Percentiles rank a stretch among this genome's conserved stretches.
Conservation (phyloP, 1,140 invertebrate genomes). For the Diorhabda sublineata region DNA sequence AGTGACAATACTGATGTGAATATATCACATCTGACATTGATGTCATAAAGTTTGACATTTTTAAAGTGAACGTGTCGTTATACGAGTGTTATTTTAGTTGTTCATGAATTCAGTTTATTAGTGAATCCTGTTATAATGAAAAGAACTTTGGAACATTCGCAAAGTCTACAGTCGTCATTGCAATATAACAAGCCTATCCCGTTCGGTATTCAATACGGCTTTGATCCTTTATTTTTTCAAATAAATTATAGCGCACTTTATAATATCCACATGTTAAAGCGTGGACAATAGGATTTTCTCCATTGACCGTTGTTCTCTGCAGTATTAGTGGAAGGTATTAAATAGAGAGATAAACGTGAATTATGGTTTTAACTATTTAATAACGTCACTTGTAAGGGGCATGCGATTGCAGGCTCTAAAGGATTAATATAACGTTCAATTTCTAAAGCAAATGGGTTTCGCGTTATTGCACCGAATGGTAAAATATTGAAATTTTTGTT, state of each 20-base stretch:
- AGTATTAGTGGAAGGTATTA: conserved; percentile 9
- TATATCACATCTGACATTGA: too few relatives aligned
- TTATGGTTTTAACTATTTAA: conserved; percentile 12
- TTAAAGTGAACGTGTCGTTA: too few relatives aligned
- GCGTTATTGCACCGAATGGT: too few relatives aligned
- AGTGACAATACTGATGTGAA: too few relatives aligned
- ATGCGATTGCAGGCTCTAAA: conserved; percentile 3
- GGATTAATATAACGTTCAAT: conserved; percentile 5
- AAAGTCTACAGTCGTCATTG: too few relatives aligned
- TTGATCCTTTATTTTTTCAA: not conserved
- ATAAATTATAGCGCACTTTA: not conserved
- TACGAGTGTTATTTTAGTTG: too few relatives aligned
- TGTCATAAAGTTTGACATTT: too few relatives aligned
- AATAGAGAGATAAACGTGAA: conserved; percentile 6
- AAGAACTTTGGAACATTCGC: too few relatives aligned
- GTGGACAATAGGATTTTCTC: not conserved
- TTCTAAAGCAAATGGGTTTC: not conserved
- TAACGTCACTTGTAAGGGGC: conserved; percentile 5
- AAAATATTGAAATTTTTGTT: too few relatives aligned
- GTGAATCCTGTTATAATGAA: too few relatives aligned
- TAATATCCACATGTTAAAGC: not conserved
- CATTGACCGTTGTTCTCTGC: not conserved
- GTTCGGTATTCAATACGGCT: not conserved
- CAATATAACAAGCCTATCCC: too few relatives aligned
- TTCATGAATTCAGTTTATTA: too few relatives aligned